These are phyloP conservation scores for Buathra laborator DNA, from an alignment of 2,888 invertebrate species.

Conservation along the genomic window DNA sequence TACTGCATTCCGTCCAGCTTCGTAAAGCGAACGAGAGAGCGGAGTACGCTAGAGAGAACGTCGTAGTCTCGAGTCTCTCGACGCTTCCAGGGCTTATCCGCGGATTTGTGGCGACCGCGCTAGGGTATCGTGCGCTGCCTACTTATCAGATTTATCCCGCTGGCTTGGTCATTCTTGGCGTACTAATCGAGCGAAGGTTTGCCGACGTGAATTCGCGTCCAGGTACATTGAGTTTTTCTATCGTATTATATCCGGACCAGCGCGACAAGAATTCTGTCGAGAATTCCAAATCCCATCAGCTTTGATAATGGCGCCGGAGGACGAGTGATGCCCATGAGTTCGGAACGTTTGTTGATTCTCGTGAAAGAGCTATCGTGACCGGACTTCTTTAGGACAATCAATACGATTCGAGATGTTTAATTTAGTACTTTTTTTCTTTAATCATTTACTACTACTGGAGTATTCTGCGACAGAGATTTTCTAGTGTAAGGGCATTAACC, in stretches of 20 bases:
- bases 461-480: background rate
- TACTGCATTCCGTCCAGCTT: conserved; percentile 79
- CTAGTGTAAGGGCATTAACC: conserved; percentile 5
- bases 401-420: conserved; percentile 24
- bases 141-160: conserved; percentile 83
- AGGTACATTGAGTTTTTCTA: conserved; percentile 43
- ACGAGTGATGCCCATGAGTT: background rate
- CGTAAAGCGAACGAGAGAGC: conserved; percentile 56
- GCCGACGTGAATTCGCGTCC: conserved; percentile 52
- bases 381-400: conserved; percentile 37
- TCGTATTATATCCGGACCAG: background rate
- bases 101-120: conserved; percentile 82
- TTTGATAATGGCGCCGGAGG: conserved; percentile 47
- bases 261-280: conserved; percentile 54
- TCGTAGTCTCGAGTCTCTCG: conserved; percentile 68
- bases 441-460: background rate
- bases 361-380: conserved; percentile 59
- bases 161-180: conserved; percentile 71
- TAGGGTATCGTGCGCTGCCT: conserved; percentile 83
- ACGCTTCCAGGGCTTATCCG: conserved; percentile 81
- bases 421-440: conserved; percentile 11
- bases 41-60: conserved; percentile 56
- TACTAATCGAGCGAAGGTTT: conserved; percentile 67
- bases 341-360: conserved; percentile 38
- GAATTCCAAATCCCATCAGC: conserved; percentile 63